A percentile compares a stretch with the other conserved stretches of the same genome.
phyloP scores from a whole-genome alignment of 2,113 vertebrate species.

The Seriola aureovittata region DNA sequence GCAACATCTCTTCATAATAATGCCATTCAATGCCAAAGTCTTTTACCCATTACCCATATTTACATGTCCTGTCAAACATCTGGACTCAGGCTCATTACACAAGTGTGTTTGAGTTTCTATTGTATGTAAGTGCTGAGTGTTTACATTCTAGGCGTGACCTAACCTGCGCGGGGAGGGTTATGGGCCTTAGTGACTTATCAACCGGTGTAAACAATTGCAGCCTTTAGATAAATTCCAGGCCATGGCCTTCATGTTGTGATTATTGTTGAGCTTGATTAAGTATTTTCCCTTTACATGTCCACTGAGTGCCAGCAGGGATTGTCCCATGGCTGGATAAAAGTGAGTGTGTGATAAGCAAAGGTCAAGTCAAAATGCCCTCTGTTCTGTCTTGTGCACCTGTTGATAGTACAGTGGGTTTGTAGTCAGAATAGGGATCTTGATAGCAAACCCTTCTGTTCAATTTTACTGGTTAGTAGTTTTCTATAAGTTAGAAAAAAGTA shows the following conservation, averaged over 20 bases:
- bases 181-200: constrained; percentile 55
- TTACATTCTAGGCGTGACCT: neutral
- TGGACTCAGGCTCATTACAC: constrained; percentile 9
- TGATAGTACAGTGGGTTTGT: constrained; percentile 8
- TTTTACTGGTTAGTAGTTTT: neutral
- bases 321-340: constrained; percentile 1
- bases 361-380: constrained; percentile 7
- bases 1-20: neutral
- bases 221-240: constrained; percentile 65
- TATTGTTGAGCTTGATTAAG: constrained; percentile 35
- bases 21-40: neutral
- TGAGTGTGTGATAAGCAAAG: constrained; percentile 19
- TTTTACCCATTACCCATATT: neutral
- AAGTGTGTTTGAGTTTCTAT: constrained; percentile 11
- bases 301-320: neutral
- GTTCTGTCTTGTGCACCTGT: constrained; percentile 36
- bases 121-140: neutral
- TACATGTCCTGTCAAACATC: constrained; percentile 19
- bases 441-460: neutral
- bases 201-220: constrained; percentile 71
- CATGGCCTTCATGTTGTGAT: constrained; percentile 45
- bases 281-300: constrained; percentile 38
- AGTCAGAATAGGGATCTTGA: neutral
- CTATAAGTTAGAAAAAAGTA: neutral
- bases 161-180: neutral